These are phyloP conservation scores for Dipodomys ordii DNA, from an alignment of 2,113 vertebrate genomes.

Conservation along the genomic window DNA sequence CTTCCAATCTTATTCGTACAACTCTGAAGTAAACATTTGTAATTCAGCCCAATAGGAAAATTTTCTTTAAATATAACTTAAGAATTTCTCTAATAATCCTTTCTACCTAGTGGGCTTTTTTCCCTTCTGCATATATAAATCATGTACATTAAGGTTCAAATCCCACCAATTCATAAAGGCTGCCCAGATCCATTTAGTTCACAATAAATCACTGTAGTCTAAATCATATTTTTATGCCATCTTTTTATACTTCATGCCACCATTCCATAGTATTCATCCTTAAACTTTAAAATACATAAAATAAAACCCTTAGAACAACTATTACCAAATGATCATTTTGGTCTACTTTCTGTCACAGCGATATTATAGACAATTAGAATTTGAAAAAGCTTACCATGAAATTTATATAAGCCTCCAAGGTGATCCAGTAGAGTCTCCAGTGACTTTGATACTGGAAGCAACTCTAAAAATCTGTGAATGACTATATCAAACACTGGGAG, in stretches of 20 bases:
- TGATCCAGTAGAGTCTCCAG: conserved; percentile 98
- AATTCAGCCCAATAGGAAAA: neutral
- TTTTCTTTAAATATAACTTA: neutral
- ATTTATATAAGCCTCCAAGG: conserved; percentile 98
- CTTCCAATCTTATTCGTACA: neutral
- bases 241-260: neutral
- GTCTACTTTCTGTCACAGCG: neutral
- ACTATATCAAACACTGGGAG: conserved; percentile 99
- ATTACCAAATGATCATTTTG: neutral
- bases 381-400: conserved; percentile 92
- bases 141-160: neutral
- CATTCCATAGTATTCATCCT: neutral
- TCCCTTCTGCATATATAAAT: neutral
- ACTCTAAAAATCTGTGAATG: conserved; percentile 98
- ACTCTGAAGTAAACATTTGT: neutral
- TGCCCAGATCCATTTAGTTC: neutral
- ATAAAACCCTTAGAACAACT: neutral
- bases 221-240: neutral
- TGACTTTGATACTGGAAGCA: conserved; percentile 98
- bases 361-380: conserved; percentile 13
- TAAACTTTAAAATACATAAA: conserved; percentile 13
- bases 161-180: neutral
- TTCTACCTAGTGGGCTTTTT: neutral
- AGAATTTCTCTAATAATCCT: neutral
- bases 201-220: neutral